Percentiles rank a stretch among this genome's conserved stretches.
Evolutionary conservation across 2,113 vertebrate genomes (phyloP).

Genomic region (Ciconia stormi): DNA sequence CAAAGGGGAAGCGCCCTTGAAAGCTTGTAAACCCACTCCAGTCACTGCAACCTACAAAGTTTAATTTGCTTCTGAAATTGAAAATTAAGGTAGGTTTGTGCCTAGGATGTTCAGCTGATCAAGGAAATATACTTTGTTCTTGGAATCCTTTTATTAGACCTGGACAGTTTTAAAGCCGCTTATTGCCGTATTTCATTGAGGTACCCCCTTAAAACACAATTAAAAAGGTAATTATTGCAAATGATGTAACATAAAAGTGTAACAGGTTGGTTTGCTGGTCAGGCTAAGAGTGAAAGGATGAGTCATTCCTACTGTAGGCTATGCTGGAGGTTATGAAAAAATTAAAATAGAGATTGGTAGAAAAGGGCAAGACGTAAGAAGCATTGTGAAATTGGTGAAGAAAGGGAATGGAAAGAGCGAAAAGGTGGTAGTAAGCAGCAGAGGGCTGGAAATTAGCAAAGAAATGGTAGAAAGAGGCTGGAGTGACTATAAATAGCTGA

Average conservation of each 20-base stretch:
- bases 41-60: background rate
- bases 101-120: background rate
- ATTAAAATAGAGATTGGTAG: background rate
- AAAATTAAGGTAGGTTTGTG: background rate
- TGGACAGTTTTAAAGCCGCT: background rate
- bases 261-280: background rate
- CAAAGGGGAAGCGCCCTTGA: background rate
- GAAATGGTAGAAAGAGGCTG: background rate
- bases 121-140: background rate
- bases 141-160: background rate
- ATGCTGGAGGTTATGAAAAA: background rate
- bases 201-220: background rate
- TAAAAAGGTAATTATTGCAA: background rate
- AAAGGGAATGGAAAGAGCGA: background rate
- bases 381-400: background rate
- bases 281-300: background rate
- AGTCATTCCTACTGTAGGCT: background rate
- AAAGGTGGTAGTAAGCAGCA: background rate
- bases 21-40: background rate
- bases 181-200: background rate
- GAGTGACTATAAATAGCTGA: slow-evolving; percentile 1
- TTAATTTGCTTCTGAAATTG: slow-evolving; percentile 53
- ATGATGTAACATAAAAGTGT: background rate
- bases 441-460: background rate
- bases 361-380: background rate